These are phyloP conservation scores for Sarcophaga carnaria DNA, from an alignment of 2,888 invertebrate genomes.

Conservation along the genomic window DNA sequence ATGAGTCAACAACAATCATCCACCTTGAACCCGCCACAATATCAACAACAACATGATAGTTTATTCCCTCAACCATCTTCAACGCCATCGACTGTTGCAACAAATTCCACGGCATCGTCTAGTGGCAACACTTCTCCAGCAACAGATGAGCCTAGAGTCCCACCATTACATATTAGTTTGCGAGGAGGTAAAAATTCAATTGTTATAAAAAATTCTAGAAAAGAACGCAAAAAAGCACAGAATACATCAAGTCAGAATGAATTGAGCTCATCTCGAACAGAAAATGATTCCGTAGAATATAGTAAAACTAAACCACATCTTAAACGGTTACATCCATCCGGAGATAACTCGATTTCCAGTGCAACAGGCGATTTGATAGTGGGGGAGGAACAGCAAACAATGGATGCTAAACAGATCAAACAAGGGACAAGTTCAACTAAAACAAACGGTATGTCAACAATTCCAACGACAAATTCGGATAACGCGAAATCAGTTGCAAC, in stretches of 20 bases:
- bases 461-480: slow-evolving; percentile 54
- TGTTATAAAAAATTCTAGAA: slow-evolving; percentile 90
- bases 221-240: slow-evolving; percentile 84
- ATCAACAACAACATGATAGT: slow-evolving; percentile 67
- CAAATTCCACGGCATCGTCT: slow-evolving; percentile 40
- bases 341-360: slow-evolving; percentile 49
- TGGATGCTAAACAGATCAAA: slow-evolving; percentile 74
- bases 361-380: slow-evolving; percentile 43
- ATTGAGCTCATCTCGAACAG: slow-evolving; percentile 68
- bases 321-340: slow-evolving; percentile 71
- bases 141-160: slow-evolving; percentile 90
- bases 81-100: slow-evolving; percentile 2
- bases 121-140: slow-evolving; percentile 40
- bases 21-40: slow-evolving; percentile 65
- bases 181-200: slow-evolving; percentile 89
- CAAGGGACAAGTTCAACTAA: slow-evolving; percentile 68
- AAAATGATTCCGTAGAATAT: slow-evolving; percentile 75
- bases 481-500: slow-evolving; percentile 7
- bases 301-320: slow-evolving; percentile 75
- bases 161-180: slow-evolving; percentile 93
- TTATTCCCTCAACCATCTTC: slow-evolving; percentile 66
- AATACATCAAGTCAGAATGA: slow-evolving; percentile 78
- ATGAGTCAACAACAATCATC: slow-evolving; percentile 55
- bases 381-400: slow-evolving; percentile 30
- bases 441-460: slow-evolving; percentile 63